Evolutionary conservation across 2,888 invertebrate genomes (phyloP).

Genomic region (Chouioia cunea): DNA sequence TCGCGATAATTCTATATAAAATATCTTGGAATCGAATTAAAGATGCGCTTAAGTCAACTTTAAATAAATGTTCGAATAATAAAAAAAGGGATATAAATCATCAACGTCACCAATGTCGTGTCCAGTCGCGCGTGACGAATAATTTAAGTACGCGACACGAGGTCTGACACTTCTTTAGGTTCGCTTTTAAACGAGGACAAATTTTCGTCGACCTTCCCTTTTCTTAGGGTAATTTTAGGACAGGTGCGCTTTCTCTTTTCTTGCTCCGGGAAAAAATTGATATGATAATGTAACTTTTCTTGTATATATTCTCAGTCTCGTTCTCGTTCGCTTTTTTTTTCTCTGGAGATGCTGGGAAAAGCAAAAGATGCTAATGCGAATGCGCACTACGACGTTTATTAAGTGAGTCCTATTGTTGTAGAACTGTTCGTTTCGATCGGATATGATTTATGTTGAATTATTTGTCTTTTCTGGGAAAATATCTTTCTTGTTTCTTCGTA

Average conservation of each 20-base stretch:
- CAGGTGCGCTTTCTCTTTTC: conserved; percentile 16
- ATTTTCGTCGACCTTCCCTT: conserved; percentile 30
- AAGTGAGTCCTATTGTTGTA: not conserved
- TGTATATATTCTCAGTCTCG: not conserved
- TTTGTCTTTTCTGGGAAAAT: conserved; percentile 3
- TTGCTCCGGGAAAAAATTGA: conserved; percentile 1
- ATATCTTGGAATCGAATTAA: no score
- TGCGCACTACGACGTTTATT: conserved; percentile 32
- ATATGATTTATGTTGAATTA: conserved; percentile 38
- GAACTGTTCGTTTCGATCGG: conserved; percentile 18
- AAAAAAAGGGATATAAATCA: no score
- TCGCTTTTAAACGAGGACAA: conserved; percentile 36
- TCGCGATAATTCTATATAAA: no score
- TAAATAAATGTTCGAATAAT: no score
- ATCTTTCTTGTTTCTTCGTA: no score
- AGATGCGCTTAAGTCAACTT: no score
- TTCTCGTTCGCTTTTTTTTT: not conserved
- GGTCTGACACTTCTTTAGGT: conserved; percentile 31
- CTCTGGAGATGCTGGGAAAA: conserved; percentile 2
- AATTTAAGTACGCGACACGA: conserved; percentile 17
- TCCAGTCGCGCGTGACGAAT: no score
- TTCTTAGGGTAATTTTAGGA: conserved; percentile 41
- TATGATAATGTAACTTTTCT: conserved; percentile 32
- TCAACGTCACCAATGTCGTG: no score
- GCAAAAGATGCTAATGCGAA: conserved; percentile 21